phyloP scores from a whole-genome alignment of 2,888 invertebrate genomes.

The Parascotia fuliginaria region DNA sequence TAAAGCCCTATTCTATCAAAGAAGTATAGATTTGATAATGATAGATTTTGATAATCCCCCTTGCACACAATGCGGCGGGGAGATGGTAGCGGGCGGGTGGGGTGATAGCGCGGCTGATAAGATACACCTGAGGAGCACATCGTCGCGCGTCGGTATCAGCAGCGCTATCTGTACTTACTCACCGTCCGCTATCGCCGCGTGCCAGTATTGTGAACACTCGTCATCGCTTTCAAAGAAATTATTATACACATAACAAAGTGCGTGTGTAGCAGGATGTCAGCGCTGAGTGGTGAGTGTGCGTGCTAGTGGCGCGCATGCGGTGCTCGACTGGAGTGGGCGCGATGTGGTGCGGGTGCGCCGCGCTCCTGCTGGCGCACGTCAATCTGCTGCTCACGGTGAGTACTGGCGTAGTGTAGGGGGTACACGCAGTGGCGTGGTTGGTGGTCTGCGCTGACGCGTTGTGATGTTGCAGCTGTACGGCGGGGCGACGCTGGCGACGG shows the following conservation, averaged over 20 bases:
- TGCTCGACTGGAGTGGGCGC: constrained; percentile 7
- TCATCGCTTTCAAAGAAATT: background rate
- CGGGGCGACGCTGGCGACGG: constrained; percentile 65
- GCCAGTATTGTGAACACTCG: constrained; percentile 5
- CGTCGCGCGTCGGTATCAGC: background rate
- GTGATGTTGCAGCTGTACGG: constrained; percentile 49
- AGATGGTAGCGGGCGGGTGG: too few species aligned
- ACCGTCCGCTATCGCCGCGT: constrained; percentile 4
- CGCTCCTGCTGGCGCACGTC: constrained; percentile 61
- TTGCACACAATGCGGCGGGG: too few species aligned
- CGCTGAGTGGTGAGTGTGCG: background rate
- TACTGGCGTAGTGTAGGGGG: constrained; percentile 5
- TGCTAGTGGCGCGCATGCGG: background rate
- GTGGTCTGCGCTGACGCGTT: background rate
- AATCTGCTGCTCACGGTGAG: constrained; percentile 69
- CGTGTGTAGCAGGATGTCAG: background rate
- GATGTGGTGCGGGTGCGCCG: constrained; percentile 45
- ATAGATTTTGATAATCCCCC: too few species aligned
- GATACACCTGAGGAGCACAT: too few species aligned
- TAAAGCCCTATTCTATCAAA: too few species aligned
- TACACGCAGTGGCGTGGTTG: background rate
- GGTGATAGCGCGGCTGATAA: constrained; percentile 12
- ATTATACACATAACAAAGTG: background rate
- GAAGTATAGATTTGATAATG: too few species aligned
- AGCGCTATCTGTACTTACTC: too few species aligned